These are phyloP conservation scores for Pharmacophagus antenor DNA, from an alignment of 2,888 invertebrate genomes.

Conservation along the genomic window DNA sequence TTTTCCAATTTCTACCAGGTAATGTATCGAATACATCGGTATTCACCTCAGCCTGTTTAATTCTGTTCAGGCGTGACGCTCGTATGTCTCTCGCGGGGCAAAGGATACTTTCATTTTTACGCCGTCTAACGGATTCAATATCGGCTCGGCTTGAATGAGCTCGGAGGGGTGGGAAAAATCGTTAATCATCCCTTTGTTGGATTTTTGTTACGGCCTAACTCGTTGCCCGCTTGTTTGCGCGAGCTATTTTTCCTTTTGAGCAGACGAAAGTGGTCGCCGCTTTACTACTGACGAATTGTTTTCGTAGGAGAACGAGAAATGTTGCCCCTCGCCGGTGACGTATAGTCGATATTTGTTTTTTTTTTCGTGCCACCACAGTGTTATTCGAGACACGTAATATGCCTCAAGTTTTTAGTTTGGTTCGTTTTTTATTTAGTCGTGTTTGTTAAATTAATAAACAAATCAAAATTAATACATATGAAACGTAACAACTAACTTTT, in stretches of 20 bases:
- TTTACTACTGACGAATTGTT: slow-evolving; percentile 76
- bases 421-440: neutral
- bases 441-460: neutral
- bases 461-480: neutral
- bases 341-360: slow-evolving; percentile 31
- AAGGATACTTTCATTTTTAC: slow-evolving; percentile 79
- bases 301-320: slow-evolving; percentile 46
- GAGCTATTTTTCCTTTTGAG: slow-evolving; percentile 76
- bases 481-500: no score
- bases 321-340: slow-evolving; percentile 23
- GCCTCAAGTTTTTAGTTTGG: neutral
- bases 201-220: slow-evolving; percentile 80
- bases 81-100: slow-evolving; percentile 56
- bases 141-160: slow-evolving; percentile 79
- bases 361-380: slow-evolving; percentile 16
- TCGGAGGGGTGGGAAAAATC: slow-evolving; percentile 68
- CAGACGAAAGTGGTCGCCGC: slow-evolving; percentile 62
- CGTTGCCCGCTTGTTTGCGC: slow-evolving; percentile 78
- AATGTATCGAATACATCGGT: slow-evolving; percentile 15
- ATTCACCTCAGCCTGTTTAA: slow-evolving; percentile 24
- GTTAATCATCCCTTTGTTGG: slow-evolving; percentile 81
- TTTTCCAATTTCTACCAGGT: neutral
- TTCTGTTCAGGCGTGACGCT: slow-evolving; percentile 35
- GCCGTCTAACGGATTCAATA: slow-evolving; percentile 79
- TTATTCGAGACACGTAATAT: slow-evolving; percentile 6